Base-by-base conservation (phyloP, 1,140 invertebrate genomes). In the Camponotus vicinus region DNA sequence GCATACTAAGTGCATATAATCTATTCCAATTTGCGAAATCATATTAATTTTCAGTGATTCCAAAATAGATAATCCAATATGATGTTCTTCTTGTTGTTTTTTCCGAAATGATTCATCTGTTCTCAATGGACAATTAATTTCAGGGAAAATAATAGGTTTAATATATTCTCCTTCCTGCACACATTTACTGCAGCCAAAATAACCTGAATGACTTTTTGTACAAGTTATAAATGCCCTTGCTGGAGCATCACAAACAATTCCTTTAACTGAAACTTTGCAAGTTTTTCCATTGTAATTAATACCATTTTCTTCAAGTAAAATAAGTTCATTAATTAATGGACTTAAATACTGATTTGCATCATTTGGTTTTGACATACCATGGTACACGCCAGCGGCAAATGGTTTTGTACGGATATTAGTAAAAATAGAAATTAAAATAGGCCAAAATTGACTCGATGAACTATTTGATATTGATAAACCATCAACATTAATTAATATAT, bases 101-200 rank as follows among this genome's bases (percentile, higher is more conserved):
- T 21, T 61, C 13, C 15, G 18, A 57, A 76, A 76, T 57, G 37
- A 76, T 37, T 61, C 1, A 21, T 76, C 37, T 9, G 55, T 76
- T 37, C 73, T 57, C 6, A 76, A 42, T 13, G 40, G 6, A 7
- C 8, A 59, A 40, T 76, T 76, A 18, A 11, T 6, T 57, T 76
- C 55, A 7, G 55, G 55, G 7, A 76, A 76, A 61, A 59, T 7
- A 7, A 76, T 34, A n/a, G 52, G 61, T 1, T 57, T 42, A 40
- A 59, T 42, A 15, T 61, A 76, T 40, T 76, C 73, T 42, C 73
- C 18, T 76, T 76, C 34, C 2, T 76, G 55, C 18, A 15, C 13
- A 40, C 73, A 76, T 76, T 76, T 76, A 42, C 15, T 8, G 15
- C 73, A 76, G 6, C 52, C 7, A 40, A 76, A 76, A n/a, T 76